A percentile compares a stretch with the other conserved stretches of the same genome.
Evolutionary conservation across 1,140 invertebrate species (phyloP).

Genomic region (Dreissena rostriformis): DNA sequence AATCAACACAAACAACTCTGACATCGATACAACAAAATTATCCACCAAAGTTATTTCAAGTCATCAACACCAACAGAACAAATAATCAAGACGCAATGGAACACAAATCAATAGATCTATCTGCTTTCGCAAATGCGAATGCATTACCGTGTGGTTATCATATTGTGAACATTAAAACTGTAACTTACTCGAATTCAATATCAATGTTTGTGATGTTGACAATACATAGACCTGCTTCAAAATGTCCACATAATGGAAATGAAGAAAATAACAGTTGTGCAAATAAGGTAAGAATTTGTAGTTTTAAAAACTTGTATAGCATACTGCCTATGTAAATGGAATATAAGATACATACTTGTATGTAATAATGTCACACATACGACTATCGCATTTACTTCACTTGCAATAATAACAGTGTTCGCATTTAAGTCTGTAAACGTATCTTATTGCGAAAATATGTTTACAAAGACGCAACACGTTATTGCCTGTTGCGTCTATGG

Average conservation of each 20-base stretch:
- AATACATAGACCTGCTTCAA: slow-evolving; percentile 46
- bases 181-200: neutral
- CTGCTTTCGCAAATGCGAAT: slow-evolving; percentile 79
- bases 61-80: neutral
- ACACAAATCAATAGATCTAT: neutral
- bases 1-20: neutral
- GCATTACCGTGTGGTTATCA: slow-evolving; percentile 64
- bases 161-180: slow-evolving; percentile 66
- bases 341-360: neutral
- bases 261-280: neutral
- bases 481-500: too few relatives aligned
- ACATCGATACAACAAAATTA: neutral
- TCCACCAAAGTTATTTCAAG: slow-evolving; percentile 23
- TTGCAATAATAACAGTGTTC: too few relatives aligned
- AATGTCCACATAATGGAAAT: slow-evolving; percentile 31
- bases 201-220: slow-evolving; percentile 44
- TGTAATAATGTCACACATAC: neutral
- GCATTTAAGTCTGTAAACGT: too few relatives aligned
- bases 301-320: neutral
- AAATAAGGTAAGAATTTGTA: slow-evolving; percentile 6
- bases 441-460: too few relatives aligned
- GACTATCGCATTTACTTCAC: too few relatives aligned
- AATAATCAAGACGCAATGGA: neutral
- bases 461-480: too few relatives aligned
- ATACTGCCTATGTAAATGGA: neutral